Evolutionary conservation across 2,113 vertebrate genomes (phyloP), one percentile per base, ranked within the genome.

Genomic region (Salvelinus alpinus): DNA sequence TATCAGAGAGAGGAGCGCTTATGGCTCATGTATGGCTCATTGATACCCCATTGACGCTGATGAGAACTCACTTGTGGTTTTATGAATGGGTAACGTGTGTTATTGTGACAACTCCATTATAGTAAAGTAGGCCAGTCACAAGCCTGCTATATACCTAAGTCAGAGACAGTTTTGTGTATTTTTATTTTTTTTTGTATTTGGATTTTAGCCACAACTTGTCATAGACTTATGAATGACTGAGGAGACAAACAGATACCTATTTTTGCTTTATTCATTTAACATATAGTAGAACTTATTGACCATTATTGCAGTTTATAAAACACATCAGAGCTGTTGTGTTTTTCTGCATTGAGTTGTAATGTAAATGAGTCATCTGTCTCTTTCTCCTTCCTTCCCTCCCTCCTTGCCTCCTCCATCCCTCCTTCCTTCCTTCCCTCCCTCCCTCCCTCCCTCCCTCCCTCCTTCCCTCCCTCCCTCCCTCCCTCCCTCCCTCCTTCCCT

Each of bases 11-110:
- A 74, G 77, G 76, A 72, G 31, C 38, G 71, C 80, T 84, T 65
- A 78, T 64, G 78, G 71, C 59, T 84, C 66, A 60, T 78, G 80
- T 69, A 78, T 69, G 77, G 79, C 81, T 86, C 85, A 84, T 85
- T 82, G 82, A 87, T 78, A 76, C 54, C 84, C 78, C 78, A 75
- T 80, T 84, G 85, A 83, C 51, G 72, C 20, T 9, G 25, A 20
- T 57, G 18, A 67, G 34, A 11, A 31, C 71, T 62, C 60, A 47
- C 72, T 8, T 48, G 18, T 65, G 31, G 24, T n/a, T 38, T 34
- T 54, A 27, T 24, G 70, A 57, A 78, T 51, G 51, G 27, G 70
- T 54, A 54, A 16, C 4, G 13, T 51, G 14, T 51, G 12, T 16
- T 51, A 51, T 16, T 16, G 74, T 29, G 24, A 31, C 16, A 27